Evolutionary conservation across 2,888 invertebrate genomes (phyloP).

Genomic region (Glaucopsyche alexis): DNA sequence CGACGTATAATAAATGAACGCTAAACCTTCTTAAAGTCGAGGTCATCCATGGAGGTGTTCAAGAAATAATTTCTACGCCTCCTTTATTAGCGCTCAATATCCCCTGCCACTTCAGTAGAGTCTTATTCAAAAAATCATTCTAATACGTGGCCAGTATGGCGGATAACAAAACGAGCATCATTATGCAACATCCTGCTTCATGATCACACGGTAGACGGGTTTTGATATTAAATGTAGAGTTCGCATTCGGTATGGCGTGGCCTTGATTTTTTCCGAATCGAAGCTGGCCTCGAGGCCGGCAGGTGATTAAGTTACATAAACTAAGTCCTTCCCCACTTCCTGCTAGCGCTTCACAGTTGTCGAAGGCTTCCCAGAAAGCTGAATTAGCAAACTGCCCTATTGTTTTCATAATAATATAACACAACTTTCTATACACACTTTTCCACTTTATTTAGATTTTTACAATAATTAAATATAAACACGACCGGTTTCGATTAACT

Average conservation of each 20-base stretch:
- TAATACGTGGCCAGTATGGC: conserved; percentile 64
- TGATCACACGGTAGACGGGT: conserved; percentile 53
- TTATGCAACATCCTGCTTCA: conserved; percentile 78
- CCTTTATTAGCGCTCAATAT: conserved; percentile 56
- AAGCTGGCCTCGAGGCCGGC: conserved; percentile 67
- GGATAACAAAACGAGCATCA: conserved; percentile 76
- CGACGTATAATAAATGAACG: conserved; percentile 35
- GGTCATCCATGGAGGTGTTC: conserved; percentile 31
- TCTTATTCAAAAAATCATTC: conserved; percentile 71
- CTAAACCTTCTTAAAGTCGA: conserved; percentile 33
- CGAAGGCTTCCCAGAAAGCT: conserved; percentile 70
- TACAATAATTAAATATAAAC: too few relatives aligned
- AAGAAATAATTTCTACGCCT: conserved; percentile 43
- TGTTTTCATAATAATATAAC: too few relatives aligned
- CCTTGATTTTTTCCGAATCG: conserved; percentile 74
- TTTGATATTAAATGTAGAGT: conserved; percentile 64
- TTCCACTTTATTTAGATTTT: too few relatives aligned
- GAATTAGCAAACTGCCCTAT: conserved; percentile 64
- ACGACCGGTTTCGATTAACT: too few relatives aligned
- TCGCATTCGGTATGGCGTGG: conserved; percentile 63
- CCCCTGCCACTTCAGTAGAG: conserved; percentile 47
- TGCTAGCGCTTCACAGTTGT: conserved; percentile 75
- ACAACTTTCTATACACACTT: too few relatives aligned
- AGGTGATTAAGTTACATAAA: conserved; percentile 80
- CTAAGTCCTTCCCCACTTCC: conserved; percentile 76